Evolutionary conservation across 2,888 invertebrate species (phyloP), one percentile per base, ranked within the genome.

Genomic region (Sepioteuthis lessoniana): DNA sequence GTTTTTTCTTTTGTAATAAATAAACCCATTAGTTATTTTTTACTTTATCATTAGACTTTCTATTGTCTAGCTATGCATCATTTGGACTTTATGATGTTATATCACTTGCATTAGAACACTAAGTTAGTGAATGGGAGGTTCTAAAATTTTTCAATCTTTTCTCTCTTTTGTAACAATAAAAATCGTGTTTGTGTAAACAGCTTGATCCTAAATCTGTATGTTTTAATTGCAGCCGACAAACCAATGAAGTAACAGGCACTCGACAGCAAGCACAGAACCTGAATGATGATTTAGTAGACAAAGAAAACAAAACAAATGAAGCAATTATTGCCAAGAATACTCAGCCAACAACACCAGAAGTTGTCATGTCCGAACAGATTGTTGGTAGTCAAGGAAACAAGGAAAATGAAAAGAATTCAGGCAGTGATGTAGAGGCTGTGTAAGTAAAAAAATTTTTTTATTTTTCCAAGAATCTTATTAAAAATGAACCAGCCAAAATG

Each of bases 261-360:
- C 92, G 92, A n/a, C 92, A 92, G 35, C 92, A 92, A 47, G 92
- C 46, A 5, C 92, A 92, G 31, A 92, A 42, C 31, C 92, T 92
- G 31, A 92, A 92, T 46, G 93, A 93, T 31, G 93, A 93, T n/a
- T 38, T 60, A 16, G 60, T 93, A 50, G 93, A 93, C 37, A 93
- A 93, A 93, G 93, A 93, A 60, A 93, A 93, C 38, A 93, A 93
- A 13, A 93, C 93, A 10, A 60, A 93, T 50, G 93, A 92, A 92
- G 92, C 92, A 4, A 92, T 92, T 31, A 92, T 92, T 92, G 92
- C 60, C 16, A 93, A 93, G 46, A 60, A 55, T 50, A 93, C 38
- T 60, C 93, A 60, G 31, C 55, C 93, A 19, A 93, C 93, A 31
- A 93, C 93, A 37, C 93, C 93, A 28, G 93, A 93, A 60, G 93